A percentile compares a stretch with the other conserved stretches of the same genome.
Evolutionary conservation across 2,888 invertebrate genomes (phyloP).

Genomic region (Mechanitis messenoides): DNA sequence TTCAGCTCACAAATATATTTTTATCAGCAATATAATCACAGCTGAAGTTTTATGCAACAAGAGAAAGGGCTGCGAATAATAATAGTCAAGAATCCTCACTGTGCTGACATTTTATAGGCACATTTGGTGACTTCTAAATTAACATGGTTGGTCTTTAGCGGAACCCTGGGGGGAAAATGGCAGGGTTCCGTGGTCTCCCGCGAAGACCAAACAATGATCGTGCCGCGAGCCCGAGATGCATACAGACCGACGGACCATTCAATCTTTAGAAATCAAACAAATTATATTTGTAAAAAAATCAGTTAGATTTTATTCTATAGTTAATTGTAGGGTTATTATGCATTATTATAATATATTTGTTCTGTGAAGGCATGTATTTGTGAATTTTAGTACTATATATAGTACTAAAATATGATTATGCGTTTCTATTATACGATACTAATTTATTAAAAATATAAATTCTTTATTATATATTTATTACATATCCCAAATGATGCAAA

Average conservation of each 20-base stretch:
- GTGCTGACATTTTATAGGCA: slow-evolving; percentile 53
- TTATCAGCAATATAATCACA: too few species aligned
- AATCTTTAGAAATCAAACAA: slow-evolving; percentile 73
- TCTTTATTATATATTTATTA: too few species aligned
- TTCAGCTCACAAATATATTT: too few species aligned
- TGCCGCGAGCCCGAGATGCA: slow-evolving; percentile 47
- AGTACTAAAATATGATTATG: too few species aligned
- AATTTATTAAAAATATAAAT: too few species aligned
- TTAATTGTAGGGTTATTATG: slow-evolving; percentile 26
- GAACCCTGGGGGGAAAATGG: slow-evolving; percentile 69
- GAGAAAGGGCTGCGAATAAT: slow-evolving; percentile 41
- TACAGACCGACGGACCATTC: slow-evolving; percentile 55
- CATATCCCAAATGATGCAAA: too few species aligned
- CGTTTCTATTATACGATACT: too few species aligned
- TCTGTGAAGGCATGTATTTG: neutral
- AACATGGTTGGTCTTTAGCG: slow-evolving; percentile 68
- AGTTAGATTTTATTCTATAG: slow-evolving; percentile 49
- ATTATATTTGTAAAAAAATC: slow-evolving; percentile 69
- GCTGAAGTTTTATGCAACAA: slow-evolving; percentile 6
- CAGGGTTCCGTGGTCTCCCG: slow-evolving; percentile 70
- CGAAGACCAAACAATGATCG: slow-evolving; percentile 59
- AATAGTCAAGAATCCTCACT: slow-evolving; percentile 49
- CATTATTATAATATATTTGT: neutral
- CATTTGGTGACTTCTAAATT: slow-evolving; percentile 63
- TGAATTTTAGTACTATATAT: too few species aligned